Evolutionary conservation across 1,140 invertebrate genomes (phyloP), one percentile per base, ranked within the genome.

Genomic region (Oppia nitens): DNA sequence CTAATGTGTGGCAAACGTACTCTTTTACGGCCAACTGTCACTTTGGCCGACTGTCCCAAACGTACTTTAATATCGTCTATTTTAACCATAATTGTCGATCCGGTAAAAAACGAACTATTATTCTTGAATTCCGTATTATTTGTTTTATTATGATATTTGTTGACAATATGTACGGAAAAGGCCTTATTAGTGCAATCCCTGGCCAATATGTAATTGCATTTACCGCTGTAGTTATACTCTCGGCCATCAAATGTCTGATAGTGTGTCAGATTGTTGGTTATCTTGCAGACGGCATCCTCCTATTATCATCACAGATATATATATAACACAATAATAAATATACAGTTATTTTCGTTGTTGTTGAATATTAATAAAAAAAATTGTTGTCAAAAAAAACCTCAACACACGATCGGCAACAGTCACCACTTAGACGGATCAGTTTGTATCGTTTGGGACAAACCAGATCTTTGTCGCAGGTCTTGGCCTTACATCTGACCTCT

Each of bases 211-310:
- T 94, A 94, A 70, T 91, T 91, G 71, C 90, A 94, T 0, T 85
- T 79, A 14, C 87, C 87, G 72, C 90, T 87, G 68, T 93, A 94
- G 66, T 83, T 90, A 68, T 85, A 89, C 60, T 87, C 85, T 66
- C 84, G 83, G 21, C 89, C 89, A 67, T 95, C 91, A 69, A 93
- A 95, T 4, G 88, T 92, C 6, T 21, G 20, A 26, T 53, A 50
- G 23, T 23, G 21, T 29, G 53, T 55, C 51, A 45, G 25, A 24
- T 25, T 51, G 12, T 14, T 23, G 20, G 28, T 61, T 51, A 60
- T 20, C 14, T 60, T 29, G 2, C 12, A n/a, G 12, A 25, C 20
- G 27, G 26, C 57, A 1, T 21, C 23, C 17, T 58, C 32, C 24
- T 1, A 11, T 12, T 6, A 55, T 14, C 17, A 9, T 9, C 32